These are phyloP conservation scores for Coryphaenoides rupestris DNA, from an alignment of 2,113 vertebrate genomes.

Conservation along the genomic window DNA sequence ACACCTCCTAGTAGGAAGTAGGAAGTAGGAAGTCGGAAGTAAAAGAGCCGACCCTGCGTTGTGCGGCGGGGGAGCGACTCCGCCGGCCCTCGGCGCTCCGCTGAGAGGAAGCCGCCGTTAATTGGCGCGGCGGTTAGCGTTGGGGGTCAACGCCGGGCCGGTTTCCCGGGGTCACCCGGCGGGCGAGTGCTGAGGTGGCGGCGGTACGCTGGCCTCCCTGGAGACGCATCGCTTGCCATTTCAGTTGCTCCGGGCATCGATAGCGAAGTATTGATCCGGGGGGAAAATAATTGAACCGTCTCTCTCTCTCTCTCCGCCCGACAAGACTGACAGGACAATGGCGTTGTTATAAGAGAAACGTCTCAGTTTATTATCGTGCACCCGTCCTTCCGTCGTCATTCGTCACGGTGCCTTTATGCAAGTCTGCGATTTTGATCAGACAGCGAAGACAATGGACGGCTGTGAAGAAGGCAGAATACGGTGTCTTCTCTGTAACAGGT, in stretches of 20 bases:
- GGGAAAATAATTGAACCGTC: constrained; percentile 3
- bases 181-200: constrained; percentile 17
- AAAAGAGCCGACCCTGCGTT: too few species aligned
- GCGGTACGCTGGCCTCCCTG: constrained; percentile 26
- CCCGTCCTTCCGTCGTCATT: background rate
- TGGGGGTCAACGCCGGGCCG: constrained; percentile 44
- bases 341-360: background rate
- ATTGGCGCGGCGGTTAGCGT: constrained; percentile 58
- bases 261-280: constrained; percentile 39
- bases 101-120: constrained; percentile 36
- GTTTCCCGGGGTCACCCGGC: constrained; percentile 35
- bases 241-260: constrained; percentile 26
- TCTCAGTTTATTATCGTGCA: background rate
- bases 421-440: constrained; percentile 6
- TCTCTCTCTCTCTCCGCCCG: constrained; percentile 3
- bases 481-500: constrained; percentile 3
- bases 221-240: constrained; percentile 22
- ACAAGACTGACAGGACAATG: background rate
- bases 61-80: too few species aligned
- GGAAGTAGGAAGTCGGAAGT: too few species aligned
- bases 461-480: constrained; percentile 10
- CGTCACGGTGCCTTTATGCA: background rate
- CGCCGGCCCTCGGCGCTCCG: too few species aligned
- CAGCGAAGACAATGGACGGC: constrained; percentile 5
- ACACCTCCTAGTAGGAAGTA: too few species aligned